Evolutionary conservation across 2,888 invertebrate genomes (phyloP), one percentile per base, ranked within the genome.

Genomic region (Sarcophaga caerulescens): DNA sequence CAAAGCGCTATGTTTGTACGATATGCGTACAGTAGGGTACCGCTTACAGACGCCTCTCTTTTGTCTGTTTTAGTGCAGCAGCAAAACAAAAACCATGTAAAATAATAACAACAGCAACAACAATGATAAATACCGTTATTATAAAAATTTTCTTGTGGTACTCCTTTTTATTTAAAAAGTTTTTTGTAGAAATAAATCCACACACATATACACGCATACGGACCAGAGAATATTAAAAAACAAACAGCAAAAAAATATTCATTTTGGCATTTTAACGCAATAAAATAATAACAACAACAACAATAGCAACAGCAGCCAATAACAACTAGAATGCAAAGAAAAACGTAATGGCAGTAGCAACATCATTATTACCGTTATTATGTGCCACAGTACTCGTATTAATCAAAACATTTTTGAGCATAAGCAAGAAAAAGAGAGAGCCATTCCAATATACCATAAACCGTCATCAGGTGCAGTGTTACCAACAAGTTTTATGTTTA

Each of bases 211-310:
- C 12, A 45, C 12, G 6, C 45, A 45, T 4, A 3, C 47, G 17
- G 4, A 52, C 17, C 44, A 21, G 57, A 65, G 57, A 17, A 25
- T 25, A 21, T 14, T n/a, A 52, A 63, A 6, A 73, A 75, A 60
- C 68, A 17, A 62, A 10, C n/a, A 63, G 6, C 44, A n/a, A 8
- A 3, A 52, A n/a, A 62, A 80, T 52, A 62, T 69, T 77, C 59
- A n/a, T 74, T 77, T 78, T 81, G 81, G 68, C 63, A 85, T 77
- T 77, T 78, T 68, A 73, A 71, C 71, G 57, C 63, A 76, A 23
- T 35, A 6, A 73, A 65, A 70, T 21, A 76, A 47, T n/a, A 52
- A 25, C 17, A 44, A 71, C n/a, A n/a, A n/a, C n/a, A n/a, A n/a
- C n/a, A 76, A 47, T n/a, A 52, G 19, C 17, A 44, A 71, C 12